Evolutionary conservation across 2,113 vertebrate species (phyloP).

Genomic region (Bettongia penicillata): DNA sequence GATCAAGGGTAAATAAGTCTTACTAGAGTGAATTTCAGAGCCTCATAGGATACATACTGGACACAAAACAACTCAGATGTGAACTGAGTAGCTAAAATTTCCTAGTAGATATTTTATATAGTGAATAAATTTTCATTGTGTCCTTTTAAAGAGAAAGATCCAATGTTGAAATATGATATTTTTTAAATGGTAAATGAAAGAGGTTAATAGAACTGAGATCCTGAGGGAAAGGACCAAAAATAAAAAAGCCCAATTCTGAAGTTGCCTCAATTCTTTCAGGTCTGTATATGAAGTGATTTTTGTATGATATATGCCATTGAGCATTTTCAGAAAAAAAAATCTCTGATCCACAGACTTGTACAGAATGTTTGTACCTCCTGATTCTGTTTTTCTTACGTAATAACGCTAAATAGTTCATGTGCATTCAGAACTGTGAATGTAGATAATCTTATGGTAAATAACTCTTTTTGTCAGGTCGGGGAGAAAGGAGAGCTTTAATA

Average conservation of each 20-base stretch:
- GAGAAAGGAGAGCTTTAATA: conserved; percentile 37
- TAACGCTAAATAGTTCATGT: background rate
- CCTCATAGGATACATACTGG: background rate
- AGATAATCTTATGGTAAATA: background rate
- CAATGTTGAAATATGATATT: background rate
- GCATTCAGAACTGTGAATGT: conserved; percentile 34
- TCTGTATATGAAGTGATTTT: conserved; percentile 65
- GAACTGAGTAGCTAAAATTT: background rate
- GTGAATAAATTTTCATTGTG: background rate
- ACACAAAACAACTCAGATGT: background rate
- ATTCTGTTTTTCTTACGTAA: background rate
- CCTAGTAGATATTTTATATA: background rate
- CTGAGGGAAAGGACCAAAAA: background rate
- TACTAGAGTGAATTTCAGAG: background rate
- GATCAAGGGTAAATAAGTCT: background rate
- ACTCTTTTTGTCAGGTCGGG: background rate
- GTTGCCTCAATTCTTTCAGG: background rate
- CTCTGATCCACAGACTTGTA: conserved; percentile 53
- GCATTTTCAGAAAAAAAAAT: conserved; percentile 36
- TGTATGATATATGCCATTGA: background rate
- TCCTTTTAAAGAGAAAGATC: background rate
- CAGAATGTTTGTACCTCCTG: conserved; percentile 66
- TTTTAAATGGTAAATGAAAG: conserved; percentile 38
- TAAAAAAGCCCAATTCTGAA: background rate
- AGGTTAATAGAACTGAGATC: conserved; percentile 37